These are phyloP conservation scores for Atractosteus spatula DNA, from an alignment of 2,113 vertebrate species.

Conservation along the genomic window DNA sequence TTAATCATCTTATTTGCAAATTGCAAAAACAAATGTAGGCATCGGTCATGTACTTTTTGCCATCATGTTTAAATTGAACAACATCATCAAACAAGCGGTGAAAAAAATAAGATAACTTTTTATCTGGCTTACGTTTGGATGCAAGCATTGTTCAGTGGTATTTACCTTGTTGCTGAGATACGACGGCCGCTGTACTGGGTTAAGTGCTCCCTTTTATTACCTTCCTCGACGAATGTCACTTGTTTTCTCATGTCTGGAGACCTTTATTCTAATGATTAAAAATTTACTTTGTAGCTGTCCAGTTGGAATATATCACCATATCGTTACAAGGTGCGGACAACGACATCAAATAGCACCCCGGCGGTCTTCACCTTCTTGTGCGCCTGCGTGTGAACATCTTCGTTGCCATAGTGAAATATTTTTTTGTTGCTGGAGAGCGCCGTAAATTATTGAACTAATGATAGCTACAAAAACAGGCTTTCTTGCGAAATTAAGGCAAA, in stretches of 20 bases:
- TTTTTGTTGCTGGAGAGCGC: not conserved
- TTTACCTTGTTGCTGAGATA: conserved; percentile 34
- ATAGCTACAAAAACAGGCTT: no score
- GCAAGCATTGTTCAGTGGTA: not conserved
- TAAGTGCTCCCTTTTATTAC: conserved; percentile 31
- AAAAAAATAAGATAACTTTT: no score
- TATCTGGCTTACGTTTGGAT: no score
- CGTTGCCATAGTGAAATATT: not conserved
- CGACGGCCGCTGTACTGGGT: conserved; percentile 23
- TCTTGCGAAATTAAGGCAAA: no score
- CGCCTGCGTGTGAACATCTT: not conserved
- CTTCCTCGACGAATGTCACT: conserved; percentile 48
- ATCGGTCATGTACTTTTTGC: no score
- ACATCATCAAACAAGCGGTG: no score
- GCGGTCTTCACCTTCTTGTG: not conserved
- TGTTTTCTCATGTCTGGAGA: conserved; percentile 41
- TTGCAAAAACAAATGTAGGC: no score
- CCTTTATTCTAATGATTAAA: not conserved
- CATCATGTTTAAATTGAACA: no score
- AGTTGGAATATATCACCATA: not conserved
- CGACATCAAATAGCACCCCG: not conserved
- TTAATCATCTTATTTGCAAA: no score
- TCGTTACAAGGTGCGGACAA: not conserved
- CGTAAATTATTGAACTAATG: no score
- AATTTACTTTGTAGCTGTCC: not conserved